Base-by-base conservation (phyloP, 1,140 invertebrate genomes). In the Notospermus geniculatus region DNA sequence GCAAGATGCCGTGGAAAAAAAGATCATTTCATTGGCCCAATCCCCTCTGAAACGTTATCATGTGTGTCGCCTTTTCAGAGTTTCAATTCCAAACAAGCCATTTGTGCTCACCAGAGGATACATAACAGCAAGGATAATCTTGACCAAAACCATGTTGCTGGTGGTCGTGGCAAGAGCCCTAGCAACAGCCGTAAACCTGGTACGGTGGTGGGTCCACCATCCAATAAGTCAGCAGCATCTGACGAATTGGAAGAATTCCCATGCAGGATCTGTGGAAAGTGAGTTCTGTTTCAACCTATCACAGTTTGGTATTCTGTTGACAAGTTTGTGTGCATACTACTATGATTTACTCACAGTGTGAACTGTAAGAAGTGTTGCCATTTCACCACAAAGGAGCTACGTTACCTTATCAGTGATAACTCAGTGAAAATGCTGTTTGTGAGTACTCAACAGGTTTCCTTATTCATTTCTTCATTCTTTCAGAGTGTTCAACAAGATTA, bases 241-340 rank as follows among this genome's bases (percentile, higher is more conserved):
- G 65, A 80, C 52, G 74, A 80, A 55, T 68, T 74, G 60, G 68
- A 69, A 27, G 73, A 71, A 73, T 89, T 91, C 83, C 93, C 93
- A 73, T 97, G 94, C 88, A 94, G 93, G 87, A 89, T 96, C 80
- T 97, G 94, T 89, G 92, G 92, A 87, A 95, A 95, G 93, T 95
- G 91, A 91, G 92, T 92, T 11, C 19, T n/a, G n/a, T n/a, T n/a
- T n/a, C n/a, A n/a, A n/a, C n/a, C n/a, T n/a, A n/a, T n/a, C n/a
- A n/a, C n/a, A n/a, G n/a, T n/a, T n/a, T n/a, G n/a, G n/a, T n/a
- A n/a, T n/a, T n/a, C n/a, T n/a, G n/a, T n/a, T n/a, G n/a, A n/a
- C n/a, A n/a, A n/a, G n/a, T n/a, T n/a, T n/a, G n/a, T n/a, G n/a
- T n/a, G n/a, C n/a, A n/a, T n/a, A n/a, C n/a, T n/a, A n/a, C n/a